Base-by-base conservation (phyloP, 1,140 invertebrate genomes). In the Saccostrea cuccullata region DNA sequence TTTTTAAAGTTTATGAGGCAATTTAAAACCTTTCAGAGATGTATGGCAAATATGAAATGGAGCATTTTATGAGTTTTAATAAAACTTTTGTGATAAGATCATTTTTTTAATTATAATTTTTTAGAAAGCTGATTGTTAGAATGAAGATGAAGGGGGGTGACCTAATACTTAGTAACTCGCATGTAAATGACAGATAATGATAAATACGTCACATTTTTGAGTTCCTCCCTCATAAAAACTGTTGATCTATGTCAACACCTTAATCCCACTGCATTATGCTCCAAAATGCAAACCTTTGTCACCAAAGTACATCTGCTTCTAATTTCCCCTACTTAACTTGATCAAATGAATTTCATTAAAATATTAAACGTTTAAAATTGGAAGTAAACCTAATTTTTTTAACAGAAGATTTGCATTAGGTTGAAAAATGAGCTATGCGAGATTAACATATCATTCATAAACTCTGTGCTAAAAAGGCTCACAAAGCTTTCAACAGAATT, bases 181-280 rank as follows among this genome's bases (percentile, higher is more conserved):
- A 73, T 73, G 70, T 73, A 73, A 73, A 73, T 73, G 70, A 11
- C 70, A 30, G 70, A 26, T 73, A 73, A 73, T 73, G 70, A 73
- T 73, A 26, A 73, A 36, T 73, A 73, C 30, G 26, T 73, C 70
- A 73, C 70, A 73, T 73, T 73, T 30, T 13, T 15, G 8, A 73
- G 70, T 73, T 73, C 70, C 70, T 30, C 26, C 11, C 30, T 26
- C 70, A 30, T 73, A 73, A 73, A 73, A 73, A 73, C 15, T 12
- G 9, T 9, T 73, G 70, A 73, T 73, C 70, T 73, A 73, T 73
- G 70, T 73, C 26, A 26, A 73, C 26, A 36, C 26, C 15, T 30
- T 73, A 73, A 73, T 73, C 70, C 70, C 15, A 15, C 26, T 73
- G 70, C 70, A 30, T 30, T 15, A 73, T 73, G 70, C 8, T 73